Base-by-base conservation (phyloP, 2,797 vertebrate species). In the Cyclura pinguis region DNA sequence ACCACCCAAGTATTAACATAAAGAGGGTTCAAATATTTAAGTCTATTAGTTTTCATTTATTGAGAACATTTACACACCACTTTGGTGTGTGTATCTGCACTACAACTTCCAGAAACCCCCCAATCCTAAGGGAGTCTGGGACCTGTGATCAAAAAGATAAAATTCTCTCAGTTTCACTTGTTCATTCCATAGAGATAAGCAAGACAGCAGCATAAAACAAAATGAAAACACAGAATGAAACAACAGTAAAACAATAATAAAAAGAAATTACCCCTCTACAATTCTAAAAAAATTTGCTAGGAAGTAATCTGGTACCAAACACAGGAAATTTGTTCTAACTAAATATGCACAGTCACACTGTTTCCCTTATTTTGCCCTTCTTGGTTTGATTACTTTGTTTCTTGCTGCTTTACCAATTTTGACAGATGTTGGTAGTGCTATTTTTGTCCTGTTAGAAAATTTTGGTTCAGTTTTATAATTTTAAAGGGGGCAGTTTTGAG, bases 1-100 rank as follows among this genome's bases (percentile, higher is more conserved):
- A 12, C 32, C 52, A 76, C 42, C 50, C 10, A 38, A 0, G 7
- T 50, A 86, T 94, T 93, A 96, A 89, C 55, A 91, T 78, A 88
- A 80, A 0, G 1, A 86, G 80, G 81, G 91, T 84, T 82, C 42
- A 84, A 35, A 32, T 42, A 8, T 84, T 84, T 67, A 32, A 84
- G 24, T 32, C 35, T 29, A 77, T 18, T 62, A 42, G 24, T 47
- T 62, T 81, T 72, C 6, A 57, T 81, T 50, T 22, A 14, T 47
- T 83, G n/a, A 32, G 24, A 76, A 24, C 1, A 16, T 83, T 62
- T 76, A 14, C 27, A 67, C 32, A 1, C 16, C 8, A 35, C 50
- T 52, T 18, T 22, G 50, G 32, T 13, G 67, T 13, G 67, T 10
- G 10, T 69, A 69, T 10, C 67, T 69, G 67, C 27, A 29, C 29